Evolutionary conservation across 2,113 vertebrate genomes (phyloP), one percentile per base, ranked within the genome.

Genomic region (Channa maculata): DNA sequence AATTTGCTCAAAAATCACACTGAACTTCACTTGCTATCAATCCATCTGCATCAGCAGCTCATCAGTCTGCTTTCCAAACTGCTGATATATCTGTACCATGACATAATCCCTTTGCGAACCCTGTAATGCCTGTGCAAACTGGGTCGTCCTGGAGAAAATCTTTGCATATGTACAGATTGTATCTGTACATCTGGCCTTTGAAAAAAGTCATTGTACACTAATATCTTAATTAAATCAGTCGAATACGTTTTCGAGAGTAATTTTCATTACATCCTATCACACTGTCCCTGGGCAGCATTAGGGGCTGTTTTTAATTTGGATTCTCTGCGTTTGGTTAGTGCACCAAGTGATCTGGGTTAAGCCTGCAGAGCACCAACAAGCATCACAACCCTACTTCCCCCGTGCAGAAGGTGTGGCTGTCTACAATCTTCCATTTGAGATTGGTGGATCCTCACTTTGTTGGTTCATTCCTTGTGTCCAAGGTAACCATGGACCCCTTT

Each of bases 21-120:
- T 8, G 2, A 44, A 52, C 46, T 41, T 62, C 46, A 49, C 73
- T 24, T 3, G n/a, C 48, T 48, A 78, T 83, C 58, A 36, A 0
- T 82, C 53, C 39, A 49, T 80, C 50, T 44, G 24, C 24, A 74
- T 77, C 55, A 45, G 61, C 58, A 52, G 60, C 37, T 73, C 68
- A 59, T 79, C 55, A 39, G 33, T 61, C 72, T 61, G 62, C 55
- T 67, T 44, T 62, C 50, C 45, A 71, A 82, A 66, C 51, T 74
- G 52, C 24, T 24, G 24, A 24, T 24, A 24, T 24, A 72, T 79
- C 59, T 51, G 75, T 14, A 37, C 33, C 51, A 83, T 86, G 77
- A 88, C 46, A 71, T 52, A 88, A 85, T 64, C 49, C 33, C 15
- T 38, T 45, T 71, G 76, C 79, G 83, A 80, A 24, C 24, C 24